Evolutionary conservation across 1,140 invertebrate genomes (phyloP).

Genomic region (Laupala kohalensis): DNA sequence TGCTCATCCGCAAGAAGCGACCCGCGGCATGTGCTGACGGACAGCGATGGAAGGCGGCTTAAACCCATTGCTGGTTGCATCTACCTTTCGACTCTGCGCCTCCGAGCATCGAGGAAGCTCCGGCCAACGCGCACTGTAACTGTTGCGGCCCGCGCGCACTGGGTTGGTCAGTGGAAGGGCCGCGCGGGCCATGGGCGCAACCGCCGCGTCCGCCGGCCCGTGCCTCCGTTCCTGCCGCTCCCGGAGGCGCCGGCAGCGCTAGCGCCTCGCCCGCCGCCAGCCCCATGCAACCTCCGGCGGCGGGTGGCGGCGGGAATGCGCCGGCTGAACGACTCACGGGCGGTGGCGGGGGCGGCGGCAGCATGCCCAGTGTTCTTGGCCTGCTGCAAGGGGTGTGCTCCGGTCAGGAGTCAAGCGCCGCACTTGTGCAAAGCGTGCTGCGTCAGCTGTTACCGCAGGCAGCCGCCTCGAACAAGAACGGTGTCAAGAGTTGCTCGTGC

Average conservation of each 20-base stretch:
- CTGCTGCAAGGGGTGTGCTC: slow-evolving; percentile 19
- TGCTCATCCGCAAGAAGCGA: not conserved
- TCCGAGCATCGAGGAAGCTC: too few relatives aligned
- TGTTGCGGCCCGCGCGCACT: not conserved
- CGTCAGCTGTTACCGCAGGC: not conserved
- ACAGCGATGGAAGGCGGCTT: not conserved
- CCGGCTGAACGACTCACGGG: too few relatives aligned
- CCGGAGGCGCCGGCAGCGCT: too few relatives aligned
- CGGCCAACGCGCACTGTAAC: not conserved
- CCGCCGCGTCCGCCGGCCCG: too few relatives aligned
- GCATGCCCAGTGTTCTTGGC: slow-evolving; percentile 13
- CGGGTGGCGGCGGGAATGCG: too few relatives aligned
- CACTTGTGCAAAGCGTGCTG: not conserved
- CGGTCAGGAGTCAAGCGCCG: not conserved
- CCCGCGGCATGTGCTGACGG: not conserved
- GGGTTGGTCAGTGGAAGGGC: not conserved
- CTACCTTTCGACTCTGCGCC: too few relatives aligned
- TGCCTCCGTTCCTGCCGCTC: too few relatives aligned
- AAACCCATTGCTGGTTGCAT: too few relatives aligned
- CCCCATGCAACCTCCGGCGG: not conserved
- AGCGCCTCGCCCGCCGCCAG: too few relatives aligned
- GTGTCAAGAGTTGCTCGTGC: slow-evolving; percentile 22
- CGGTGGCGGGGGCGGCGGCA: too few relatives aligned
- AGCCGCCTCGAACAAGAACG: slow-evolving; percentile 15
- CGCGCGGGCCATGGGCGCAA: not conserved